Evolutionary conservation across 2,797 vertebrate species (phyloP).

Genomic region (Pipistrellus kuhlii): DNA sequence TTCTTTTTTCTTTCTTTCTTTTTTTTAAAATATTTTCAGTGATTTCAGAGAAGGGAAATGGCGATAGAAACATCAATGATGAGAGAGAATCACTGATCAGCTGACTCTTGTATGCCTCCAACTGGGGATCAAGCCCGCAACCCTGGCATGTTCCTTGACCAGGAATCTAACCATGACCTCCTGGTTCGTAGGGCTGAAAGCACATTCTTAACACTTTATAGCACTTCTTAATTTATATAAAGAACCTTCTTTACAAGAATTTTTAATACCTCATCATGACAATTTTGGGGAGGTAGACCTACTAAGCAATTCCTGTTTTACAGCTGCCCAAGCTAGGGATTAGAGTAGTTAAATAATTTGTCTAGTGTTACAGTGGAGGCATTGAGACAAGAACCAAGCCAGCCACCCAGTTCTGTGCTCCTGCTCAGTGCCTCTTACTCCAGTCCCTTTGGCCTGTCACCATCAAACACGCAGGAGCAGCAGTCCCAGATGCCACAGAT

Average conservation of each 20-base stretch:
- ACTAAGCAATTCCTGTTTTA: slow-evolving; percentile 59
- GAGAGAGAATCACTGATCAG: not conserved
- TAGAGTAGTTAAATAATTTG: slow-evolving; percentile 51
- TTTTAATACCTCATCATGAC: slow-evolving; percentile 38
- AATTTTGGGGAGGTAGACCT: slow-evolving; percentile 44
- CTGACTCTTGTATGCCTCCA: no score
- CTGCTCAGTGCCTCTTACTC: slow-evolving; percentile 55
- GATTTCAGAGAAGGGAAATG: not conserved
- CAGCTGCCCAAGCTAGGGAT: slow-evolving; percentile 47
- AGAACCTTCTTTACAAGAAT: not conserved
- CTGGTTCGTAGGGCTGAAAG: not conserved
- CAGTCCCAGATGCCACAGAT: slow-evolving; percentile 41
- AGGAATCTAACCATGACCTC: not conserved
- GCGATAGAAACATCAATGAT: not conserved
- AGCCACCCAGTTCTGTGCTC: slow-evolving; percentile 37
- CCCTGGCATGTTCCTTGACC: not conserved
- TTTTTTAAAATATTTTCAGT: not conserved
- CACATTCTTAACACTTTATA: slow-evolving; percentile 28
- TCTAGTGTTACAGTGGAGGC: slow-evolving; percentile 29
- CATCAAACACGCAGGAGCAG: slow-evolving; percentile 36
- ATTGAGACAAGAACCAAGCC: not conserved
- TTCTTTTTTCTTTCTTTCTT: not conserved
- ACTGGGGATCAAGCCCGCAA: no score
- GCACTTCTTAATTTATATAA: not conserved
- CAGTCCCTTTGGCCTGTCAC: slow-evolving; percentile 40